phyloP scores from a whole-genome alignment of 92 coral and sea anemone species.

The Ricordea florida region DNA sequence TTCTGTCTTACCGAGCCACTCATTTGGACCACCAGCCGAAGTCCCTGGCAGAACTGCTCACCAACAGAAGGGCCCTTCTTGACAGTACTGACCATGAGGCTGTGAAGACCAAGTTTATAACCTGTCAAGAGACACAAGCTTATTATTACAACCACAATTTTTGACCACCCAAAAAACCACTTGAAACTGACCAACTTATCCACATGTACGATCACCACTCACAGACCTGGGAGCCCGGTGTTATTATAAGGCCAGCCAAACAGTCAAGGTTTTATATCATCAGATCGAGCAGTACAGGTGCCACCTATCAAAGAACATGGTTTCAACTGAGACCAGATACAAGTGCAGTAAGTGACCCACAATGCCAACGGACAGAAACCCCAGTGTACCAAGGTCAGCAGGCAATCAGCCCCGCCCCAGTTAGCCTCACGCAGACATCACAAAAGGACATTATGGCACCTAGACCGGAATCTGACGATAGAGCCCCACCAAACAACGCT shows the following conservation, averaged over 20 bases:
- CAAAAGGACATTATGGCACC: no score
- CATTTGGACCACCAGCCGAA: constrained; percentile 22
- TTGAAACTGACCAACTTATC: constrained; percentile 4
- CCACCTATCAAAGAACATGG: constrained; percentile 37
- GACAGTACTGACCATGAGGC: not conserved
- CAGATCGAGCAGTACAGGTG: constrained; percentile 8
- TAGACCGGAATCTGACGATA: no score
- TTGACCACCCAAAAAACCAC: constrained; percentile 23
- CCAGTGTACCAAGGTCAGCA: no score
- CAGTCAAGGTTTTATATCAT: constrained; percentile 57
- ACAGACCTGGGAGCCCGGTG: constrained; percentile 26
- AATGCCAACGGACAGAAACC: no score
- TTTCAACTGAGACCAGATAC: constrained; percentile 29
- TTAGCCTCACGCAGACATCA: no score
- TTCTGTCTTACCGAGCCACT: constrained; percentile 35
- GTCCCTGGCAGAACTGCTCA: constrained; percentile 39
- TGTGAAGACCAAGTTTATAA: not conserved
- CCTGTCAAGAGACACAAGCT: constrained; percentile 1
- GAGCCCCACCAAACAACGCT: no score
- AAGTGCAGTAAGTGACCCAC: no score
- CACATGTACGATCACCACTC: constrained; percentile 12
- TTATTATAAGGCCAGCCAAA: constrained; percentile 31
- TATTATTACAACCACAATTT: constrained; percentile 3
- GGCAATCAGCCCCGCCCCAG: no score
- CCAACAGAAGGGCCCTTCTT: constrained; percentile 6